Conservation (phyloP, 1,140 invertebrate species). For the Tetramorium alpestre region DNA sequence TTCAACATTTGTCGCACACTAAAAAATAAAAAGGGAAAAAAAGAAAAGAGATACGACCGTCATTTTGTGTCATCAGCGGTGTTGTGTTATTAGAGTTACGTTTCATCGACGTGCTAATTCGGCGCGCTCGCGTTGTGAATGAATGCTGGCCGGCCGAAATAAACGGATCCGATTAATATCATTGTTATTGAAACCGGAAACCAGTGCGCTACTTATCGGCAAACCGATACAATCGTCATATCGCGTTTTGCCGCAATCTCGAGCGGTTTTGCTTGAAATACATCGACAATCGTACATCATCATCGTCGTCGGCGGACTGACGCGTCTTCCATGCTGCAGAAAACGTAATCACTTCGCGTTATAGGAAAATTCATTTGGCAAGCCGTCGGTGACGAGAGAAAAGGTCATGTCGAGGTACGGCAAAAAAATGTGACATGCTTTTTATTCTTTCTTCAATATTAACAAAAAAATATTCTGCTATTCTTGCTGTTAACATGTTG, state of each 20-base stretch:
- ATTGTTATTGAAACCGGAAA: conserved; percentile 54
- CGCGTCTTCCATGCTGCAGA: conserved; percentile 49
- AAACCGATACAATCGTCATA: conserved; percentile 42
- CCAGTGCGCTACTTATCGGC: conserved; percentile 40
- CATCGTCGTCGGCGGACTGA: conserved; percentile 16
- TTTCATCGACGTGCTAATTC: conserved; percentile 10
- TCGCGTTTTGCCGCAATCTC: conserved; percentile 48
- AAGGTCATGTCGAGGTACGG: neutral
- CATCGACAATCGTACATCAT: conserved; percentile 57
- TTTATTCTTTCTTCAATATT: neutral
- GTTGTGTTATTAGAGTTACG: conserved; percentile 42
- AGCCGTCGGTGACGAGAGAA: neutral
- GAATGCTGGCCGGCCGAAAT: conserved; percentile 11
- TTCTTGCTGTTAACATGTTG: neutral
- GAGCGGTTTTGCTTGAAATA: conserved; percentile 59
- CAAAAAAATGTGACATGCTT: neutral
- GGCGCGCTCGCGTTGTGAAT: neutral
- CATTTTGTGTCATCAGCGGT: conserved; percentile 42
- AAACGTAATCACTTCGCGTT: conserved; percentile 8
- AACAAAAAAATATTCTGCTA: neutral
- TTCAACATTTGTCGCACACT: neutral
- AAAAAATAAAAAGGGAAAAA: neutral
- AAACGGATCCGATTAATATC: conserved; percentile 49
- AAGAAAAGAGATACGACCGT: neutral
- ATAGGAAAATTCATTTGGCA: conserved; percentile 38